Evolutionary conservation across 2,113 vertebrate species (phyloP).

Genomic region (Rhabdornis inornatus): DNA sequence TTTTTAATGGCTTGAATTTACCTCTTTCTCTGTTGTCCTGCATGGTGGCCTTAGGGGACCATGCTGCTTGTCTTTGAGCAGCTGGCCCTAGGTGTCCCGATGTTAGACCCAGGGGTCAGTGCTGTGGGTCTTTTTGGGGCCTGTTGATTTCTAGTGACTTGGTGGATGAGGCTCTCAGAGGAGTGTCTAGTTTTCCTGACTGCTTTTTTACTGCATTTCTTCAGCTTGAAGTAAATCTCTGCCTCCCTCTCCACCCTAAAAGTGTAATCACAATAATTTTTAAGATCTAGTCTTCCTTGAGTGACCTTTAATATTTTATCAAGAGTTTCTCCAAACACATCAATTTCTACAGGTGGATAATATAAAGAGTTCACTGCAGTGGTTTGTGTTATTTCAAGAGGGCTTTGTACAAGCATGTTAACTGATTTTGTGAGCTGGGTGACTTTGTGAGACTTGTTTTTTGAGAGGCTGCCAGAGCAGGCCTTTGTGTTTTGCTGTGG

Average conservation of each 20-base stretch:
- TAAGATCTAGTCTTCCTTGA: not conserved
- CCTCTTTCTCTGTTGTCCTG: not conserved
- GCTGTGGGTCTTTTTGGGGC: not conserved
- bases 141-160: not conserved
- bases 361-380: not conserved
- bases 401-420: not conserved
- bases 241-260: not conserved
- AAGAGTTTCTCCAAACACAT: not conserved
- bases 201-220: not conserved
- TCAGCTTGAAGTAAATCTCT: not conserved
- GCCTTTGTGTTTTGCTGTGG: not conserved
- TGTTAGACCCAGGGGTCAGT: not conserved
- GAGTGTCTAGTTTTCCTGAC: not conserved
- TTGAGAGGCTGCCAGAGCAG: not conserved
- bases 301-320: not conserved
- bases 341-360: not conserved
- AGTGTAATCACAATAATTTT: not conserved
- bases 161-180: not conserved
- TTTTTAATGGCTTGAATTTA: not conserved
- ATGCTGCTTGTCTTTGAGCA: not conserved
- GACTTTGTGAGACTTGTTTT: not conserved
- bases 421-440: not conserved
- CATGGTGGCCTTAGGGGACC: fast-evolving
- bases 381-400: not conserved
- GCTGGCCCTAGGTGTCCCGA: not conserved